phyloP scores from a whole-genome alignment of 2,888 invertebrate species.

The Electrophaes corylata region DNA sequence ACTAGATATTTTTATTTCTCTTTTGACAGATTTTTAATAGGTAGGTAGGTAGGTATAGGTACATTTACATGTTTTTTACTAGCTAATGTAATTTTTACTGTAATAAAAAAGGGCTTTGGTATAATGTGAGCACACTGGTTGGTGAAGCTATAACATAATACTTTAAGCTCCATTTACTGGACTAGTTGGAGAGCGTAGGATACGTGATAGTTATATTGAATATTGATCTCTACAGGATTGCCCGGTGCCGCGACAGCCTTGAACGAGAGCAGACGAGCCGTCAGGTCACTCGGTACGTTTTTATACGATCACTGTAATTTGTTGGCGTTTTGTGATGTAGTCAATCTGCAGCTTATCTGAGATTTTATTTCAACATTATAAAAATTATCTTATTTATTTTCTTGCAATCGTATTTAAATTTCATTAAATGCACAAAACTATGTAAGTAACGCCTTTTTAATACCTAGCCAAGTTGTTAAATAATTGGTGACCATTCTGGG shows the following conservation, averaged over 20 bases:
- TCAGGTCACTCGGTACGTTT: conserved; percentile 42
- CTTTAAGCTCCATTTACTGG: not conserved
- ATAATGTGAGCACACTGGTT: not conserved
- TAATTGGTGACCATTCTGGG: too few species aligned
- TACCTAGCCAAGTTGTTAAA: too few species aligned
- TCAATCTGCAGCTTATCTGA: not conserved
- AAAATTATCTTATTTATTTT: too few species aligned
- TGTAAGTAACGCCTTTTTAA: too few species aligned
- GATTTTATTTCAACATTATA: not conserved
- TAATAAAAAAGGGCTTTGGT: not conserved
- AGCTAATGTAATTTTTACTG: too few species aligned
- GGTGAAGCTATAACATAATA: not conserved
- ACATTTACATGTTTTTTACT: too few species aligned
- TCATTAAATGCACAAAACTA: too few species aligned
- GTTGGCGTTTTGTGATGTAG: not conserved
- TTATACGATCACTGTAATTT: conserved; percentile 23
- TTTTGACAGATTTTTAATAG: too few species aligned
- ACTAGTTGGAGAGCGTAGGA: not conserved
- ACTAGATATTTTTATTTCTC: too few species aligned
- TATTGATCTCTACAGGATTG: conserved; percentile 40
- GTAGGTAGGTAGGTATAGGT: too few species aligned
- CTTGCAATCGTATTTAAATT: too few species aligned
- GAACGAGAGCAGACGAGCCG: conserved; percentile 33
- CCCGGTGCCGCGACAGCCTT: conserved; percentile 25
- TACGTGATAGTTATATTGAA: not conserved